A percentile compares a stretch with the other conserved stretches of the same genome.
phyloP scores from a whole-genome alignment of 92 coral and sea anemone species.

The Palythoa caribaeorum region DNA sequence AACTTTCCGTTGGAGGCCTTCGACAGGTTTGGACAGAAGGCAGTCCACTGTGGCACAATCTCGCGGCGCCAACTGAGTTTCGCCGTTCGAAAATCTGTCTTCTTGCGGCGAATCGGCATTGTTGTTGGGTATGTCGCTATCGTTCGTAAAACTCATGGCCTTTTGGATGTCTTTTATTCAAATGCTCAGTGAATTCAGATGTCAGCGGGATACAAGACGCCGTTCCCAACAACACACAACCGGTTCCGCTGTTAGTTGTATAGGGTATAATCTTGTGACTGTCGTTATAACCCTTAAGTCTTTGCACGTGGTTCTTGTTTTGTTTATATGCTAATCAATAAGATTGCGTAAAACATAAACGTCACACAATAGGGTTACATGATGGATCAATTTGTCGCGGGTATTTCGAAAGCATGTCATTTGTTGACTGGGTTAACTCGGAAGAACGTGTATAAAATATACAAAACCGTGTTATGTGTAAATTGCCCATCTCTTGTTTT shows the following conservation, averaged over 20 bases:
- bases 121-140: slow-evolving; percentile 19
- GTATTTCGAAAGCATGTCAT: too few relatives aligned
- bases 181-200: background rate
- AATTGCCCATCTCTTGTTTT: too few relatives aligned
- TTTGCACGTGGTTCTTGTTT: slow-evolving; percentile 27
- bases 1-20: slow-evolving; percentile 85
- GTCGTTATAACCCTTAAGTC: background rate
- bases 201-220: background rate
- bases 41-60: slow-evolving; percentile 65
- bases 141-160: background rate
- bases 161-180: background rate
- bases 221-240: background rate
- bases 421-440: too few relatives aligned
- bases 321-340: slow-evolving; percentile 26
- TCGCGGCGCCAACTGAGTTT: slow-evolving; percentile 16
- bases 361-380: background rate
- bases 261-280: background rate
- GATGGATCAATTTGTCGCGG: too few relatives aligned
- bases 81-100: background rate
- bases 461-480: too few relatives aligned
- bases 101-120: background rate
- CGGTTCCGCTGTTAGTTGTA: background rate
- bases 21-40: slow-evolving; percentile 39
- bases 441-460: too few relatives aligned
- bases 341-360: background rate